Evolutionary conservation across 2,113 vertebrate species (phyloP).

Genomic region (Murina feae): DNA sequence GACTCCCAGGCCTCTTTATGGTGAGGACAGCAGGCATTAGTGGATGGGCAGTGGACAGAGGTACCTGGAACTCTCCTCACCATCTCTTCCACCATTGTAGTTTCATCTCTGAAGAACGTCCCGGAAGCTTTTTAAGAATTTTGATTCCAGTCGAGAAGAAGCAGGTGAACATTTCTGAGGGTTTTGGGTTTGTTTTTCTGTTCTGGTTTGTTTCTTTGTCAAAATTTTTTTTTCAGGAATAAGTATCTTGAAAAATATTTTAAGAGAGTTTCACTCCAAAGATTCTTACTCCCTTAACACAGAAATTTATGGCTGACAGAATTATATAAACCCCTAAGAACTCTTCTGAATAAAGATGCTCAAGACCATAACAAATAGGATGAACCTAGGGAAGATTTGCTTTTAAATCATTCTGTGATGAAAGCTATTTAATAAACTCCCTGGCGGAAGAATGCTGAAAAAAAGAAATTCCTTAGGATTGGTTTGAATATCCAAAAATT

Average conservation of each 20-base stretch:
- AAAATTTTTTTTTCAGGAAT: constrained; percentile 29
- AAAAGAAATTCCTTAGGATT: constrained; percentile 25
- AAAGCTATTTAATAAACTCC: constrained; percentile 35
- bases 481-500: constrained; percentile 46
- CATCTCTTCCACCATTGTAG: not conserved
- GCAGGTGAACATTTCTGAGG: not conserved
- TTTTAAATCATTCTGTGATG: constrained; percentile 41
- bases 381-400: not conserved
- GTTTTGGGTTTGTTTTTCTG: not conserved
- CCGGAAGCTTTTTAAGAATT: not conserved
- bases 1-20: not conserved
- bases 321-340: not conserved
- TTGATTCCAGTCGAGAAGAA: not conserved
- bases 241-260: constrained; percentile 33
- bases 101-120: not conserved
- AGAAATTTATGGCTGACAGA: constrained; percentile 14
- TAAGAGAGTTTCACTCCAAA: not conserved
- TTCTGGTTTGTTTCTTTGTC: not conserved
- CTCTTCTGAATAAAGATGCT: not conserved
- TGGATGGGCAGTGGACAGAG: not conserved
- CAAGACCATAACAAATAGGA: constrained; percentile 14
- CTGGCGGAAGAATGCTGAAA: not conserved
- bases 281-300: not conserved
- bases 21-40: not conserved
- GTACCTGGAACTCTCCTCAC: not conserved